Percentiles rank a stretch among this genome's conserved stretches.
phyloP scores from a whole-genome alignment of 2,797 vertebrate species.

The Cottoperca gobio region DNA sequence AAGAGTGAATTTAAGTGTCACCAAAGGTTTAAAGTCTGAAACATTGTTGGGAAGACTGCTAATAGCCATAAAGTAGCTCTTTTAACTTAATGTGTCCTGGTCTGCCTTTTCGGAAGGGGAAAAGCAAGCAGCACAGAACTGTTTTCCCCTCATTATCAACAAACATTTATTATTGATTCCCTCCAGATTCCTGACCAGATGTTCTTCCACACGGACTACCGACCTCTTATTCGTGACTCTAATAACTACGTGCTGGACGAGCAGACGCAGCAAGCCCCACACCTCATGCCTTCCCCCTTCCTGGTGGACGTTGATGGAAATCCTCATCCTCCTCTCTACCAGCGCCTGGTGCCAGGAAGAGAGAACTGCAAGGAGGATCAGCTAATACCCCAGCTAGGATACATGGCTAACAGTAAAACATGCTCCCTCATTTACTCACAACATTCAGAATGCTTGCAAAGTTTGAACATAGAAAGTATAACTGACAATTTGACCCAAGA shows the following conservation, averaged over 20 bases:
- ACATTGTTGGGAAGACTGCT: neutral
- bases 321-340: conserved; percentile 93
- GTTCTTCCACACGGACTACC: conserved; percentile 99
- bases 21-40: neutral
- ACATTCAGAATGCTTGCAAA: neutral
- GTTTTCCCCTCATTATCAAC: neutral
- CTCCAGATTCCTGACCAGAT: conserved; percentile 97
- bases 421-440: neutral
- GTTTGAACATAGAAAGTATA: neutral
- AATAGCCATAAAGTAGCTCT: neutral
- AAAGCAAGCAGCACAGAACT: neutral
- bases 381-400: conserved; percentile 96
- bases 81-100: neutral
- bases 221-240: conserved; percentile 96
- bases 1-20: too few relatives aligned
- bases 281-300: conserved; percentile 98
- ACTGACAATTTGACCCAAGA: neutral
- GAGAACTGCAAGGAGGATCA: conserved; percentile 98
- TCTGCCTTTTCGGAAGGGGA: neutral
- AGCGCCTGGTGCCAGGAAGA: conserved; percentile 95
- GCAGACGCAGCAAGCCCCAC: conserved; percentile 98
- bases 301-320: conserved; percentile 98
- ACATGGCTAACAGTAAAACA: conserved; percentile 92
- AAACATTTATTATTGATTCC: conserved; percentile 4
- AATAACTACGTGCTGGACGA: conserved; percentile 99